Conservation (phyloP, 1,140 invertebrate genomes). For the Solenopsis invicta region DNA sequence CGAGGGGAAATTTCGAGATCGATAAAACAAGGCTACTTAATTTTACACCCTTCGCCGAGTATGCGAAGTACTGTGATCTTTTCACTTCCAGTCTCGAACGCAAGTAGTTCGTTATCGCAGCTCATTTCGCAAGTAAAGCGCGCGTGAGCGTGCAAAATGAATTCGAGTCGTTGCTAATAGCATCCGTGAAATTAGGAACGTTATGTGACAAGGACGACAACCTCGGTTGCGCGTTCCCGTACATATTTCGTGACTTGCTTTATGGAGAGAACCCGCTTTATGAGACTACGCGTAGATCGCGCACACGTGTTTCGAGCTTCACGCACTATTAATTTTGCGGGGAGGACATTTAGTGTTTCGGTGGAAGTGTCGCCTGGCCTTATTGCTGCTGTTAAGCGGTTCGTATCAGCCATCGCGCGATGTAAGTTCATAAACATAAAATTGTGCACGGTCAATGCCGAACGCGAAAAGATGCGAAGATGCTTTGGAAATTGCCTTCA, state of each 20-base stretch:
- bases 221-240: conserved; percentile 74
- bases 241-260: conserved; percentile 70
- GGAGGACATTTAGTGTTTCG: conserved; percentile 25
- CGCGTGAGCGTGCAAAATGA: conserved; percentile 60
- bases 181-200: conserved; percentile 70
- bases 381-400: conserved; percentile 49
- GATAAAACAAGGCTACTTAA: too few species aligned
- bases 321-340: conserved; percentile 71
- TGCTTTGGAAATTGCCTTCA: neutral
- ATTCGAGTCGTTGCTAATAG: conserved; percentile 67
- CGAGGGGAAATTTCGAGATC: too few species aligned
- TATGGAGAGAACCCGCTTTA: conserved; percentile 56
- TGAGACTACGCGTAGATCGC: conserved; percentile 37
- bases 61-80: neutral
- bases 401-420: neutral
- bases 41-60: too few species aligned
- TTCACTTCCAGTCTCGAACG: conserved; percentile 42
- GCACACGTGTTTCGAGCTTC: conserved; percentile 18
- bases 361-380: conserved; percentile 35
- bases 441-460: neutral
- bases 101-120: conserved; percentile 11
- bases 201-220: conserved; percentile 59
- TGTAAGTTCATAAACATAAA: conserved; percentile 14
- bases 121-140: conserved; percentile 73
- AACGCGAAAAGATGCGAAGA: neutral